Evolutionary conservation across 64 coral and sea anemone species (phyloP), one percentile per base, ranked within the genome.

Genomic region (Catalaphyllia jardinei): DNA sequence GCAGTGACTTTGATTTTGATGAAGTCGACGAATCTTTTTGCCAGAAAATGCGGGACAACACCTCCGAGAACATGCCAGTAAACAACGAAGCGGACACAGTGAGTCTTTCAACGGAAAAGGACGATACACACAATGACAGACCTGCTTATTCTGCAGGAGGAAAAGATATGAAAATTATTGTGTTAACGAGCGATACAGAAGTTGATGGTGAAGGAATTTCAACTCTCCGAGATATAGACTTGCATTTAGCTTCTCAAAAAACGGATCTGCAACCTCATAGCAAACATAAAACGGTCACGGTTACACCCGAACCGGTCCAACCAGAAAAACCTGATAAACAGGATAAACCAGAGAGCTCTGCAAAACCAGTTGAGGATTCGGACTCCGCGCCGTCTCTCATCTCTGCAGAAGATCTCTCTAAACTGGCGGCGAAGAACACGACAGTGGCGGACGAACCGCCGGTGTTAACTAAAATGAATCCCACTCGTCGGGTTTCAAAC

Each of bases 401-500:
- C 22, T 97, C 95, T 11, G 95, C 75, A n/a, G 95, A 97, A 29
- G 95, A 97, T 74, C 82, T 97, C 55, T 94, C 91, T 17, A 93
- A 93, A 84, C 83, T 97, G 24, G 95, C 92, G 0, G 95, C 95
- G 1, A 84, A 93, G 49, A 93, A 93, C 30, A 88, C 89, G 4
- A 69, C 63, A 12, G 62, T 88, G 6, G 88, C 93, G 28, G 91
- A 97, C 67, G 95, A 97, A 69, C 95, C 95, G 0, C 95, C 95
- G 10, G 87, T 61, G 29, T 86, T 97, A 10, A 94, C 83, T 72
- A 97, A 97, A 79, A 93, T 97, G 88, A 78, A 72, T 25, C 79
- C 92, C 42, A 35, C 79, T 28, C 80, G 75, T 10, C 87, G 87
- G 3, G 69, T 74, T 31, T 46, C 79, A 38, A 89, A 73, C 8